Evolutionary conservation across 1,140 invertebrate species (phyloP).

Genomic region (Brachionus plicatilis): DNA sequence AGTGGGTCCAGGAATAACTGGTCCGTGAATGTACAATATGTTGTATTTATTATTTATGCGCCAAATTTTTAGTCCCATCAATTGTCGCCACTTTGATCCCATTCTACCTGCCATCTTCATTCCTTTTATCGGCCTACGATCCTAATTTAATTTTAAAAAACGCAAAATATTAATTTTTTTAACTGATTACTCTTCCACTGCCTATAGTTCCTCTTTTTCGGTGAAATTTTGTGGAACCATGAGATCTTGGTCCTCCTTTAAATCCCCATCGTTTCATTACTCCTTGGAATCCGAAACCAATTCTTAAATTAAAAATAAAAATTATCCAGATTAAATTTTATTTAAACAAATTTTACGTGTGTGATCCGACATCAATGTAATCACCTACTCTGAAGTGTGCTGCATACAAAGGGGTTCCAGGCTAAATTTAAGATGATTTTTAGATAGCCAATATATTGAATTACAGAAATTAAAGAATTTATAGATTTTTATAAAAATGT

Average conservation of each 20-base stretch:
- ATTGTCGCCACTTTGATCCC: slow-evolving; percentile 69
- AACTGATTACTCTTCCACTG: slow-evolving; percentile 48
- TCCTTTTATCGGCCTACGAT: slow-evolving; percentile 62
- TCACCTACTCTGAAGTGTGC: slow-evolving; percentile 85
- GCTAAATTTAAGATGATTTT: slow-evolving; percentile 42
- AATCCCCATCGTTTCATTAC: slow-evolving; percentile 94
- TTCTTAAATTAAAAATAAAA: slow-evolving; percentile 57
- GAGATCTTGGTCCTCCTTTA: slow-evolving; percentile 79
- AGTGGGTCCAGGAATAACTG: slow-evolving; percentile 70
- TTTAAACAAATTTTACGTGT: slow-evolving; percentile 65
- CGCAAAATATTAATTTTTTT: background rate
- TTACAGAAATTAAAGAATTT: too few relatives aligned
- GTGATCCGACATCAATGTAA: slow-evolving; percentile 78
- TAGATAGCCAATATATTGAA: too few relatives aligned
- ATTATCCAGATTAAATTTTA: background rate
- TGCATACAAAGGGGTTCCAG: slow-evolving; percentile 75
- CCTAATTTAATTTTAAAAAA: background rate
- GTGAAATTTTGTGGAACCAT: slow-evolving; percentile 91
- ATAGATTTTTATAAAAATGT: too few relatives aligned
- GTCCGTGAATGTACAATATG: slow-evolving; percentile 79
- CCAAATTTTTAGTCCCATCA: slow-evolving; percentile 71
- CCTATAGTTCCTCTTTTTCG: slow-evolving; percentile 83
- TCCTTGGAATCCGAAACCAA: slow-evolving; percentile 93
- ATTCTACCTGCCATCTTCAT: slow-evolving; percentile 95
- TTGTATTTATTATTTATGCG: slow-evolving; percentile 89